Base-by-base conservation (phyloP, 2,888 invertebrate species). In the Athalia circularis region DNA sequence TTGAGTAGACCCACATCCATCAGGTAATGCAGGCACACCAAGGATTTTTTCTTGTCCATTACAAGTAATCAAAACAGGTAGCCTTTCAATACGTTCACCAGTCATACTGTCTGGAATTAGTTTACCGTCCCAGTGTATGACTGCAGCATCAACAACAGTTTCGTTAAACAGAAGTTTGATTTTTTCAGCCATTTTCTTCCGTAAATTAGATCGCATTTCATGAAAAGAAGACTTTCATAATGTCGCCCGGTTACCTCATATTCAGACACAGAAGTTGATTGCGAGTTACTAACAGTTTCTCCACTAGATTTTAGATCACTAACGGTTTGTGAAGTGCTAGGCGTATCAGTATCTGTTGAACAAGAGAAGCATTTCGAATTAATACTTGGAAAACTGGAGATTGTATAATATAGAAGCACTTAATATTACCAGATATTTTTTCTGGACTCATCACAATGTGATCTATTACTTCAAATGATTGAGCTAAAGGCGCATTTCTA, bases 261-360 rank as follows among this genome's bases (percentile, higher is more conserved):
- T 52, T 72, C 72, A 7, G 78, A 78, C 8, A 52, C 50, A 0
- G 62, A 64, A 5, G 54, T 78, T 78, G 72, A 64, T 64, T 72
- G 72, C 0, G 78, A 72, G 29, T 62, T 64, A 64, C 52, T 62
- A 5, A 57, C 6, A n/a, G n/a, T n/a, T n/a, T n/a, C n/a, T n/a
- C n/a, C n/a, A n/a, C n/a, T n/a, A 50, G 72, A 54, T 78, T 78
- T 64, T 72, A n/a, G n/a, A n/a, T 13, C 64, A 78, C 77, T 77
- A 68, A 48, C 61, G 43, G 67, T 67, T 67, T 11, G 67, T 43
- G 67, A 45, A n/a, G 15, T 15, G 67, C 45, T 15, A 29, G 67
- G 67, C 67, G 67, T 8, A 67, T 67, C 67, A 29, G 11, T 67
- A 67, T 67, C 67, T 67, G 43, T 67, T 67, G 43, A 67, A 67